Evolutionary conservation across 2,797 vertebrate genomes (phyloP).

Genomic region (Rachycentron canadum): DNA sequence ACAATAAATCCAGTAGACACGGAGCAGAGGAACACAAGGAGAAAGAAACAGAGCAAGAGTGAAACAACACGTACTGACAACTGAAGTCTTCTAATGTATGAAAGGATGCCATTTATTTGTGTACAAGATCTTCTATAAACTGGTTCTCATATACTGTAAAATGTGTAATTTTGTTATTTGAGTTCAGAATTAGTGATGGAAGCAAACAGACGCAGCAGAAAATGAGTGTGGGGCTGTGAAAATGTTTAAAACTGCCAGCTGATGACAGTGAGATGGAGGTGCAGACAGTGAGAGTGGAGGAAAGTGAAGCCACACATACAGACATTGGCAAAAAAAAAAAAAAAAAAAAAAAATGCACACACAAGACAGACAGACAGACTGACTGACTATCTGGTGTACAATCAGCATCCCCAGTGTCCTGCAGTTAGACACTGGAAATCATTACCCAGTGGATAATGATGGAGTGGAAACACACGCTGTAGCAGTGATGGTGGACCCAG

Average conservation of each 20-base stretch:
- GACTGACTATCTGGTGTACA: not conserved
- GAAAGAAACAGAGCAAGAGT: constrained; percentile 82
- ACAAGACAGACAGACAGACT: constrained; percentile 22
- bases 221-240: constrained; percentile 21
- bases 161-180: not conserved
- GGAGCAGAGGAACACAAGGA: constrained; percentile 79
- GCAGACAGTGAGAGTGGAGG: constrained; percentile 38
- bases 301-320: constrained; percentile 54
- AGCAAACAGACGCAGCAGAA: constrained; percentile 27
- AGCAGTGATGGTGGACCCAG: constrained; percentile 49
- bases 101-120: constrained; percentile 18
- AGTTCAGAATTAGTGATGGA: constrained; percentile 45
- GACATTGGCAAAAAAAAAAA: constrained; percentile 8
- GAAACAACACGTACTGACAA: constrained; percentile 73
- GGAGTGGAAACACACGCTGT: constrained; percentile 42
- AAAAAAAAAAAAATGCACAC: constrained; percentile 1
- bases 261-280: constrained; percentile 31
- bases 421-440: constrained; percentile 56
- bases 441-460: constrained; percentile 74
- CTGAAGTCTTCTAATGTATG: constrained; percentile 25
- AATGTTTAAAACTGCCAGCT: not conserved
- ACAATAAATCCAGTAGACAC: constrained; percentile 86
- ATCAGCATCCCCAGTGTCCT: constrained; percentile 61
- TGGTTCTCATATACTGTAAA: not conserved
- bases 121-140: constrained; percentile 2